Conservation (phyloP, 2,113 vertebrate species). For the Sphyrna mokarran region DNA sequence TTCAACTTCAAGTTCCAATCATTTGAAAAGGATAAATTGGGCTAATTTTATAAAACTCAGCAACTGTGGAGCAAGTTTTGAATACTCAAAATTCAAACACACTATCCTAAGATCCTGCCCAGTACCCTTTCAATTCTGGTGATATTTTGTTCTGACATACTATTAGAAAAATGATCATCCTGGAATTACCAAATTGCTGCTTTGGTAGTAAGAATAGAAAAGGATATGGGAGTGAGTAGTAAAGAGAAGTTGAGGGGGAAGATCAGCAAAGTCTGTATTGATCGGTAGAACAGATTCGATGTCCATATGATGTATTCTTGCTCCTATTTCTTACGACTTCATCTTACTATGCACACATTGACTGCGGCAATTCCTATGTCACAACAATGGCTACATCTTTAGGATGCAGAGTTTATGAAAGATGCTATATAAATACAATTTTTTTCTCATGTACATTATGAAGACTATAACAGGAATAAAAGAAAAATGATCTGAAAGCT, state of each 20-base stretch:
- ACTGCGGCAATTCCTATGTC: neutral
- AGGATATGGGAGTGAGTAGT: too few relatives aligned
- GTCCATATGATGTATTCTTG: too few relatives aligned
- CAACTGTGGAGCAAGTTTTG: neutral
- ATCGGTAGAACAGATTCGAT: too few relatives aligned
- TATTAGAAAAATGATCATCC: neutral
- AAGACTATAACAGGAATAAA: neutral
- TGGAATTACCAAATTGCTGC: neutral
- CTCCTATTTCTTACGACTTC: too few relatives aligned
- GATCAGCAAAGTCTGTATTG: too few relatives aligned
- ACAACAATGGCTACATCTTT: neutral
- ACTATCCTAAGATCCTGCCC: neutral
- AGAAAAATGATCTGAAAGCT: neutral
- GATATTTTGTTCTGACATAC: neutral
- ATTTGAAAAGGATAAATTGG: neutral
- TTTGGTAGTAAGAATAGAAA: too few relatives aligned
- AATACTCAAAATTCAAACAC: neutral
- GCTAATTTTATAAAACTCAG: conserved; percentile 23
- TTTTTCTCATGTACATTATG: neutral
- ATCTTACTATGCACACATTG: neutral
- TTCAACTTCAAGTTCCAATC: neutral
- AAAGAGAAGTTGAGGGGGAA: too few relatives aligned
- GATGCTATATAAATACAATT: neutral
- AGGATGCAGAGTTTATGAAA: neutral
- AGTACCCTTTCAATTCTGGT: neutral